These are phyloP conservation scores for Malurus melanocephalus DNA, from an alignment of 2,113 vertebrate species.

Conservation along the genomic window DNA sequence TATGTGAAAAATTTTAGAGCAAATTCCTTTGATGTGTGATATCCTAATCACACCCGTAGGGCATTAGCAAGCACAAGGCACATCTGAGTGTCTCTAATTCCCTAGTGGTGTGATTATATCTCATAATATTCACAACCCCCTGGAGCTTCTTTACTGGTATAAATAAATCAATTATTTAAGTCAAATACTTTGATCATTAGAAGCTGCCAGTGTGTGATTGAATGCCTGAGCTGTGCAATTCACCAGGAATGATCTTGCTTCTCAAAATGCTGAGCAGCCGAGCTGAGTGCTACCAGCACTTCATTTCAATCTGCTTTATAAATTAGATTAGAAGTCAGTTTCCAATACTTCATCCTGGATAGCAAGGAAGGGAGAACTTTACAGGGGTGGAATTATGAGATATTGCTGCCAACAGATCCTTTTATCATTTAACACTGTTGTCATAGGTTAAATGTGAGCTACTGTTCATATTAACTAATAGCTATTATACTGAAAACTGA, in stretches of 20 bases:
- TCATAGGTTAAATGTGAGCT: slow-evolving; percentile 27
- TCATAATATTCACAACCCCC: slow-evolving; percentile 52
- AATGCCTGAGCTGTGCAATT: slow-evolving; percentile 16
- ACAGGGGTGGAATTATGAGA: neutral
- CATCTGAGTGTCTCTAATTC: slow-evolving; percentile 58
- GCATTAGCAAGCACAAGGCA: slow-evolving; percentile 40
- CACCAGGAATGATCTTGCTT: neutral
- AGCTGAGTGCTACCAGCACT: neutral
- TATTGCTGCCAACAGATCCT: slow-evolving; percentile 12
- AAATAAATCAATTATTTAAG: slow-evolving; percentile 74
- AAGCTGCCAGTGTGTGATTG: slow-evolving; percentile 30
- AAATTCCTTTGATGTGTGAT: slow-evolving; percentile 62
- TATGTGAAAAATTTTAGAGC: slow-evolving; percentile 43
- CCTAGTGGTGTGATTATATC: slow-evolving; percentile 55
- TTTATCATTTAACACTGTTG: slow-evolving; percentile 29
- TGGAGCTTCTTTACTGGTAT: slow-evolving; percentile 54
- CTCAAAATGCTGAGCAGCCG: neutral
- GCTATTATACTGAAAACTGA: slow-evolving; percentile 50
- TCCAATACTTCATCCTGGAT: slow-evolving; percentile 4
- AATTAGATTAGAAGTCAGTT: slow-evolving; percentile 41
- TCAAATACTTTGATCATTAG: slow-evolving; percentile 63
- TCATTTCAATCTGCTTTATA: slow-evolving; percentile 25
- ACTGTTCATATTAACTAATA: slow-evolving; percentile 60
- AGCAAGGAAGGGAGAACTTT: slow-evolving; percentile 29
- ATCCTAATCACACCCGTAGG: slow-evolving; percentile 58